phyloP scores from a whole-genome alignment of 92 coral and sea anemone species.

The Anthopleura xanthogrammica region DNA sequence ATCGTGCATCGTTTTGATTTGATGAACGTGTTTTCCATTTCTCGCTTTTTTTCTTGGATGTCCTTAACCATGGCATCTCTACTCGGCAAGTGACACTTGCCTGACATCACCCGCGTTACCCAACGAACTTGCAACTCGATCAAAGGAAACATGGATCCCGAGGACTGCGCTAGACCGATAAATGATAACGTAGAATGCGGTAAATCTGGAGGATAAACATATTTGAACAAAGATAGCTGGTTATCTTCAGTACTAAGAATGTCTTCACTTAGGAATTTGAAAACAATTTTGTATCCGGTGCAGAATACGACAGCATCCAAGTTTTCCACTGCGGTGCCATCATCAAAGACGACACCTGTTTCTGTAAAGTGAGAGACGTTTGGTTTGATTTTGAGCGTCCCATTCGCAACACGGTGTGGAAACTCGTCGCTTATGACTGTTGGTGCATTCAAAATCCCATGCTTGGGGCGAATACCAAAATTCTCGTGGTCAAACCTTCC shows the following conservation, averaged over 20 bases:
- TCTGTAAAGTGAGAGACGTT: conserved; percentile 47
- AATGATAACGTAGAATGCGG: conserved; percentile 58
- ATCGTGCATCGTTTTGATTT: conserved; percentile 63
- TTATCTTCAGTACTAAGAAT: conserved; percentile 55
- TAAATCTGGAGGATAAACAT: conserved; percentile 70
- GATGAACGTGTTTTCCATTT: conserved; percentile 47
- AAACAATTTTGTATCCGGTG: conserved; percentile 69
- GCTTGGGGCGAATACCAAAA: conserved; percentile 62
- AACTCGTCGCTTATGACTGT: conserved; percentile 71
- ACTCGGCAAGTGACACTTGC: conserved; percentile 61
- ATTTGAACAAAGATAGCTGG: conserved; percentile 63
- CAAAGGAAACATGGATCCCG: conserved; percentile 75
- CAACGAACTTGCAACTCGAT: conserved; percentile 87
- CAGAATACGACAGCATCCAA: conserved; percentile 68
- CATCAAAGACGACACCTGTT: conserved; percentile 61
- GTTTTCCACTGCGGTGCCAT: conserved; percentile 49
- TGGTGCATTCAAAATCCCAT: conserved; percentile 63
- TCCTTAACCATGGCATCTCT: conserved; percentile 61
- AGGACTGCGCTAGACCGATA: conserved; percentile 74
- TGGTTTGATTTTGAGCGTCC: conserved; percentile 59
- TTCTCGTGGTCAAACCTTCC: conserved; percentile 69
- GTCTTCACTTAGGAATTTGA: conserved; percentile 49
- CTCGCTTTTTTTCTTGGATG: conserved; percentile 44
- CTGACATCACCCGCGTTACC: conserved; percentile 77
- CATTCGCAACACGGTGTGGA: conserved; percentile 71